These are phyloP conservation scores for Omphaloscelis lunosa DNA, from an alignment of 2,888 invertebrate species.

Conservation along the genomic window DNA sequence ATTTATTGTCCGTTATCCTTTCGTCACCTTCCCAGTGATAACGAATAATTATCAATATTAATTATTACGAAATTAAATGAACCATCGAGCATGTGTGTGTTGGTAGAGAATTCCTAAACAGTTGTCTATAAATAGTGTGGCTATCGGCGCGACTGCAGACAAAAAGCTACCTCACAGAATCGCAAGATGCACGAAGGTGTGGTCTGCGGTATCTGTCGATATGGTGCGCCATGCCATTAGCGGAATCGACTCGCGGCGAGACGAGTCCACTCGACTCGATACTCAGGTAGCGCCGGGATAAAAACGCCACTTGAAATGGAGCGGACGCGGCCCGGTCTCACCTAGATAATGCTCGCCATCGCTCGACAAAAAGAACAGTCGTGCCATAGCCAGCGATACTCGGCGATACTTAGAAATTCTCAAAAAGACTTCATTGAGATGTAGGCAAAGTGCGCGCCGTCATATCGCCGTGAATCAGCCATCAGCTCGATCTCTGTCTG, in stretches of 20 bases:
- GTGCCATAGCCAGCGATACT: conserved; percentile 66
- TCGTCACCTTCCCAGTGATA: conserved; percentile 72
- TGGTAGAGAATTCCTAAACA: conserved; percentile 60
- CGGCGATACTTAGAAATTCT: conserved; percentile 66
- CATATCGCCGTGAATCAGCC: conserved; percentile 77
- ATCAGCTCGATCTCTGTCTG: conserved; percentile 68
- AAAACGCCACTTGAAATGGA: conserved; percentile 89
- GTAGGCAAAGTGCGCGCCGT: conserved; percentile 61
- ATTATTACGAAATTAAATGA: conserved; percentile 70
- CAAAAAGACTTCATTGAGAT: conserved; percentile 64
- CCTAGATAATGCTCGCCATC: conserved; percentile 84
- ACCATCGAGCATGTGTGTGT: conserved; percentile 52
- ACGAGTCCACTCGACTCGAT: conserved; percentile 72
- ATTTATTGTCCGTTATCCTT: conserved; percentile 78
- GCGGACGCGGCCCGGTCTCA: conserved; percentile 83
- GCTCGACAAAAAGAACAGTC: conserved; percentile 74
- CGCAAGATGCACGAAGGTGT: conserved; percentile 73
- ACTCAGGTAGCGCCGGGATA: conserved; percentile 88
- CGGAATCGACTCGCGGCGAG: conserved; percentile 76
- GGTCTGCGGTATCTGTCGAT: conserved; percentile 70
- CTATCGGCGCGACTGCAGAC: conserved; percentile 58
- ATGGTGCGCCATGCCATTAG: conserved; percentile 77
- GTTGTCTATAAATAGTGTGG: conserved; percentile 66
- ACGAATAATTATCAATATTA: conserved; percentile 68
- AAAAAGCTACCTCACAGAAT: conserved; percentile 70